Evolutionary conservation across 2,797 vertebrate genomes (phyloP).

Genomic region (Danio aesculapii): DNA sequence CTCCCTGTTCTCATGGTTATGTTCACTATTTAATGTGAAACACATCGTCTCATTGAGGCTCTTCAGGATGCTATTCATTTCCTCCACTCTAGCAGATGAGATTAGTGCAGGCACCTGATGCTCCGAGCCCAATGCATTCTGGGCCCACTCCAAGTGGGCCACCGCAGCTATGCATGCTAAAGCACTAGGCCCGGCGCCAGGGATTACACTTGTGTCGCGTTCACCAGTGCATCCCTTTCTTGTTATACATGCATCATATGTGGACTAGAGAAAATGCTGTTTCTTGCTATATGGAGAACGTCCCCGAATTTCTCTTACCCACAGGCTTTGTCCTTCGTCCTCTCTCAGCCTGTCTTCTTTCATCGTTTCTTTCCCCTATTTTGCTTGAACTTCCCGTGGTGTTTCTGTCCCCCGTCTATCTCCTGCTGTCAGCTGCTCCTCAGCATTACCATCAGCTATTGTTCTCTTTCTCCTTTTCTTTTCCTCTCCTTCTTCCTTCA

Average conservation of each 20-base stretch:
- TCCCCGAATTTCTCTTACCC: not conserved
- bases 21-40: conserved; percentile 76
- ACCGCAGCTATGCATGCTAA: conserved; percentile 22
- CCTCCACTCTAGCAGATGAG: conserved; percentile 54
- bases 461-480: not conserved
- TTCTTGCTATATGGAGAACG: not conserved
- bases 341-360: conserved; percentile 28
- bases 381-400: conserved; percentile 22
- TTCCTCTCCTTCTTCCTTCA: not conserved
- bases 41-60: conserved; percentile 73
- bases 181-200: conserved; percentile 14
- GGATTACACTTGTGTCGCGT: conserved; percentile 21
- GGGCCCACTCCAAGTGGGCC: conserved; percentile 65
- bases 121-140: conserved; percentile 52
- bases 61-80: conserved; percentile 56
- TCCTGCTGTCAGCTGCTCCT: conserved; percentile 35
- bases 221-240: conserved; percentile 16
- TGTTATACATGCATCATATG: conserved; percentile 28
- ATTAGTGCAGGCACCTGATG: conserved; percentile 60
- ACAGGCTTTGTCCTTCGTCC: not conserved
- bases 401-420: not conserved
- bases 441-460: conserved; percentile 22
- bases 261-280: not conserved
- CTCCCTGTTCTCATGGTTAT: conserved; percentile 9
- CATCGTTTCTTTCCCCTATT: not conserved